Conservation (phyloP, 2,797 vertebrate genomes). For the Melanogrammus aeglefinus region DNA sequence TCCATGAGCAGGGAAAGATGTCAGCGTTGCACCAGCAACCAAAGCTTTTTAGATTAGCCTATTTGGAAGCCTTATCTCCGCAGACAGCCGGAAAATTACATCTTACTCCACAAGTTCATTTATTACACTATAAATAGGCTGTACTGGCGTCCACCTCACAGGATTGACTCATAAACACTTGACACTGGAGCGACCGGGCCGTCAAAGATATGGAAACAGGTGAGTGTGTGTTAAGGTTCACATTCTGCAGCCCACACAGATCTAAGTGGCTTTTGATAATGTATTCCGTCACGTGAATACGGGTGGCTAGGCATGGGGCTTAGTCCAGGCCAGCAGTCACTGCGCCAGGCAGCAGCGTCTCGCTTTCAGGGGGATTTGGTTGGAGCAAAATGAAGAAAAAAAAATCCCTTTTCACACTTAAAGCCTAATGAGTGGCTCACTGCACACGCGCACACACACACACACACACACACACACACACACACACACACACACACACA, state of each 20-base stretch:
- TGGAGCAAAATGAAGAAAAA: conserved; percentile 24
- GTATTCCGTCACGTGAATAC: conserved; percentile 49
- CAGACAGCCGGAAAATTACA: conserved; percentile 56
- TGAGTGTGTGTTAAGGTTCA: neutral
- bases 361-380: conserved; percentile 48
- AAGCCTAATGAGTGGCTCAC: neutral
- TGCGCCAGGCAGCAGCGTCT: conserved; percentile 22
- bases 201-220: neutral
- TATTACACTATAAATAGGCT: neutral
- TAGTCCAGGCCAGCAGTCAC: conserved; percentile 37
- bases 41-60: conserved; percentile 60
- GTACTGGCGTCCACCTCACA: too few relatives aligned
- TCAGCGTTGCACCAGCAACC: conserved; percentile 28
- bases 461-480: too few relatives aligned
- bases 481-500: too few relatives aligned
- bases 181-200: neutral
- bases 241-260: conserved; percentile 12
- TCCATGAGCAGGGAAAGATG: conserved; percentile 46
- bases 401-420: conserved; percentile 28
- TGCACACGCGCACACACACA: too few relatives aligned
- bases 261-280: conserved; percentile 47
- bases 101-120: conserved; percentile 10
- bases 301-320: conserved; percentile 31
- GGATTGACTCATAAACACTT: neutral
- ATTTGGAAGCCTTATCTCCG: conserved; percentile 62